Evolutionary conservation across 2,888 invertebrate genomes (phyloP), one percentile per base, ranked within the genome.

Genomic region (Alcis repandata): DNA sequence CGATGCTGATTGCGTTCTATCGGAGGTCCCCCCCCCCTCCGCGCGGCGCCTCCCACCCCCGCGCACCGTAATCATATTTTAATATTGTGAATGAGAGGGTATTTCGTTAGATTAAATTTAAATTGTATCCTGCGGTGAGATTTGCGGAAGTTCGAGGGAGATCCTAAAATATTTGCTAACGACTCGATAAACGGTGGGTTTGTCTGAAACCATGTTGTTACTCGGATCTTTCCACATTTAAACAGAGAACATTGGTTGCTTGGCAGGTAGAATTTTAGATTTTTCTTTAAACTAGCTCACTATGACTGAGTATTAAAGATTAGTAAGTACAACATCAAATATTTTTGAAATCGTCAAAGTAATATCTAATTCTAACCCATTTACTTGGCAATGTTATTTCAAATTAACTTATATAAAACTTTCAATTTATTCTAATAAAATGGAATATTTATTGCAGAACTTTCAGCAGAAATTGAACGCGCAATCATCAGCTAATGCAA

Each of bases 31-130:
- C 74, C 80, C 78, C 67, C 61, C 58, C 68, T 2, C 59, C 68
- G 72, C 75, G 72, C 83, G 56, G 43, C 20, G 0, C 51, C 22
- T 17, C 4, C 72, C 36, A 8, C 76, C 79, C 79, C 68, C 68
- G 54, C 68, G 63, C 69, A 71, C 75, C 72, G 83, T 87, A 89
- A 87, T 89, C 90, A 89, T 92, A 92, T 90, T 91, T 91, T 90
- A 91, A 92, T 92, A 91, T 90, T 85, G 88, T 83, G 88, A 88
- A 87, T 84, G 83, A 84, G 84, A 78, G 83, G 78, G 80, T 85
- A 85, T 86, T 86, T 82, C 84, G 85, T 82, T 80, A 85, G 87
- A 91, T 90, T 91, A 88, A 84, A 87, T 85, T 84, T 80, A 82
- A 85, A 86, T 86, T 84, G 83, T 82, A 79, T 69, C 67, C 64